These are phyloP conservation scores for Biston stratarius DNA, from an alignment of 2,888 invertebrate species.

Conservation along the genomic window DNA sequence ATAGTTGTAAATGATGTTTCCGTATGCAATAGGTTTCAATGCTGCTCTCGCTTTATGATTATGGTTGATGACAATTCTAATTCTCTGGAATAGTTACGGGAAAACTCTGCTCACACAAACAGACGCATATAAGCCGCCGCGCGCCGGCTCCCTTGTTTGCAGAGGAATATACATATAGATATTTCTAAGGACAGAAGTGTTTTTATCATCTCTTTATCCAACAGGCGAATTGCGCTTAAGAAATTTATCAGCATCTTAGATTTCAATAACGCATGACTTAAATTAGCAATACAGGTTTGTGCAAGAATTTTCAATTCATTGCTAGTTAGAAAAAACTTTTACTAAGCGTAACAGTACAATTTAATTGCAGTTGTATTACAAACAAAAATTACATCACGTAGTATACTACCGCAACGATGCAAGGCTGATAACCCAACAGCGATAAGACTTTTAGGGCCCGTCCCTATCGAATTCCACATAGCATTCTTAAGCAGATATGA, in stretches of 20 bases:
- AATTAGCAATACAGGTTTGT: too few species aligned
- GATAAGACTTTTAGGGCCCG: slow-evolving; percentile 43
- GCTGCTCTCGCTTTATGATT: slow-evolving; percentile 18
- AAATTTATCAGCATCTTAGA: too few species aligned
- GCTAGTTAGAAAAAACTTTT: background rate
- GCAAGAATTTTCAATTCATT: background rate
- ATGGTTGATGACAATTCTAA: slow-evolving; percentile 15
- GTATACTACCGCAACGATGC: slow-evolving; percentile 32
- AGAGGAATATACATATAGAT: too few species aligned
- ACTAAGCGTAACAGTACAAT: background rate
- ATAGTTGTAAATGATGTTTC: slow-evolving; percentile 5
- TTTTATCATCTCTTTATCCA: too few species aligned
- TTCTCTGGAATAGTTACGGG: slow-evolving; percentile 6
- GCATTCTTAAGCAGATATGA: slow-evolving; percentile 42
- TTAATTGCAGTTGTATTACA: slow-evolving; percentile 6
- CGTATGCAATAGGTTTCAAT: slow-evolving; percentile 25
- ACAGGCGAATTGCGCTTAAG: too few species aligned
- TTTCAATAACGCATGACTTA: too few species aligned
- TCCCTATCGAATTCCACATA: slow-evolving; percentile 45
- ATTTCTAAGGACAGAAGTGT: too few species aligned
- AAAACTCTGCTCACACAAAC: slow-evolving; percentile 3
- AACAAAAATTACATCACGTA: slow-evolving; percentile 22
- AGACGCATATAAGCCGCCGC: background rate
- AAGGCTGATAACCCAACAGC: slow-evolving; percentile 39
- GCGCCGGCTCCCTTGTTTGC: too few species aligned